These are phyloP conservation scores for Theonella swinhoei DNA, from an alignment of 37 sponge, comb jelly and placozoan species.

Conservation along the genomic window DNA sequence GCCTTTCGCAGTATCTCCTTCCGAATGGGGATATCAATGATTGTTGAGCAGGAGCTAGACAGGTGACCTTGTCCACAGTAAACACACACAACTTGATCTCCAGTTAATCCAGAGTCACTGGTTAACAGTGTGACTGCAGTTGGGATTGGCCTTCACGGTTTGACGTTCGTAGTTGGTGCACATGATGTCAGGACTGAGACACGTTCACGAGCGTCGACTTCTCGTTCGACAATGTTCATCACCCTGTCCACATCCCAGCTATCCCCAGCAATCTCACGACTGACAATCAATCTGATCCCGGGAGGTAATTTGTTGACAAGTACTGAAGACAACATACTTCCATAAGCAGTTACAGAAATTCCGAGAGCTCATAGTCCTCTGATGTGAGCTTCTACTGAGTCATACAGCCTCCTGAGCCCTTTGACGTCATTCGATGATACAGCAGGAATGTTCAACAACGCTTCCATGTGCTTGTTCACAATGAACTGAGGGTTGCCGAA, in stretches of 20 bases:
- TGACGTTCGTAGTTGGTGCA: too few species aligned
- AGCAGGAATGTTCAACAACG: slow-evolving; percentile 2
- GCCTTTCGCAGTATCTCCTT: slow-evolving; percentile 27
- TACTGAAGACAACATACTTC: slow-evolving; percentile 23
- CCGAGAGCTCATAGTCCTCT: slow-evolving; percentile 38
- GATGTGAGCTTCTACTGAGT: slow-evolving; percentile 22
- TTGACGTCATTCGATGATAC: slow-evolving; percentile 16
- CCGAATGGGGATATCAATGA: slow-evolving; percentile 10
- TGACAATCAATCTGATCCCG: slow-evolving; percentile 11
- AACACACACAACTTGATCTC: slow-evolving; percentile 12
- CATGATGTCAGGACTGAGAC: background rate
- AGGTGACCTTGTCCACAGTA: slow-evolving; percentile 32
- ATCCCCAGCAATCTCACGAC: slow-evolving; percentile 12
- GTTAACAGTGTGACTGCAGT: slow-evolving; percentile 16
- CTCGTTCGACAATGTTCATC: slow-evolving; percentile 13
- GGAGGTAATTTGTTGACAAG: slow-evolving; percentile 39
- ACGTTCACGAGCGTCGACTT: slow-evolving; percentile 38
- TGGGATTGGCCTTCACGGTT: too few species aligned
- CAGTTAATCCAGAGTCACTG: too few species aligned
- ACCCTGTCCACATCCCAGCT: slow-evolving; percentile 24
- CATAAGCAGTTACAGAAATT: slow-evolving; percentile 13
- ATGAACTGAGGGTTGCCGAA: slow-evolving; percentile 43
- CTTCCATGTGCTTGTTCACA: slow-evolving; percentile 42
- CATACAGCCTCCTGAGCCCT: slow-evolving; percentile 36
- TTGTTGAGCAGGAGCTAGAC: slow-evolving; percentile 15